Evolutionary conservation across 2,888 invertebrate species (phyloP).

Genomic region (Malthinus flaveolus): DNA sequence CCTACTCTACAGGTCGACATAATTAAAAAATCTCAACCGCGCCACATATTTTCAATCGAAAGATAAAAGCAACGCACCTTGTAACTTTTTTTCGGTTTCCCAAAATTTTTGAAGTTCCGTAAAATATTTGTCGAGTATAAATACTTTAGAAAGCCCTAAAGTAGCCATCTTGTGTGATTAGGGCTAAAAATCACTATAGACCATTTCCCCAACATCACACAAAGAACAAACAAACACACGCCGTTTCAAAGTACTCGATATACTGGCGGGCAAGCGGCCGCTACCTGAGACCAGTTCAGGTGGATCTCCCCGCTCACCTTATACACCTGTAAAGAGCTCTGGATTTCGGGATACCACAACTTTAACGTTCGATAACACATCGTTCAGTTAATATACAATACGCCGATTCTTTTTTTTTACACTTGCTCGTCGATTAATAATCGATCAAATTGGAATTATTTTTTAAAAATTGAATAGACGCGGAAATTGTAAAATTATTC

Average conservation of each 20-base stretch:
- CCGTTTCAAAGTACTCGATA: constrained; percentile 30
- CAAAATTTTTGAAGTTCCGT: constrained; percentile 95
- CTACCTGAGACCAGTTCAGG: constrained; percentile 50
- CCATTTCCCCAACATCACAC: constrained; percentile 49
- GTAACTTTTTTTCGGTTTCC: constrained; percentile 94
- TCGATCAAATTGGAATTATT: too few relatives aligned
- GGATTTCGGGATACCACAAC: constrained; percentile 37
- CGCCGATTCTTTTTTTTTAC: too few relatives aligned
- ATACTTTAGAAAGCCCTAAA: constrained; percentile 94
- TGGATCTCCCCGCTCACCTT: constrained; percentile 50
- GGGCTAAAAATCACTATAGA: constrained; percentile 37
- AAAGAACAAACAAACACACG: constrained; percentile 35
- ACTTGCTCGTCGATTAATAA: too few relatives aligned
- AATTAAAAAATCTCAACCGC: not conserved
- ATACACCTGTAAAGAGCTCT: constrained; percentile 41
- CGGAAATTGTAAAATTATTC: too few relatives aligned
- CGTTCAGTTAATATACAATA: too few relatives aligned
- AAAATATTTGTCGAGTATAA: constrained; percentile 97
- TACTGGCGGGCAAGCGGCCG: constrained; percentile 32
- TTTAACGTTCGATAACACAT: too few relatives aligned
- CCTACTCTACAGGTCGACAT: not conserved
- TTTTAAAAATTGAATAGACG: too few relatives aligned
- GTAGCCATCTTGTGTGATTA: constrained; percentile 74
- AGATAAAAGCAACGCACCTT: constrained; percentile 70
- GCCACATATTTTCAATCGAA: not conserved